Base-by-base conservation (phyloP, 2,888 invertebrate species). In the Rhamnusium bicolor region DNA sequence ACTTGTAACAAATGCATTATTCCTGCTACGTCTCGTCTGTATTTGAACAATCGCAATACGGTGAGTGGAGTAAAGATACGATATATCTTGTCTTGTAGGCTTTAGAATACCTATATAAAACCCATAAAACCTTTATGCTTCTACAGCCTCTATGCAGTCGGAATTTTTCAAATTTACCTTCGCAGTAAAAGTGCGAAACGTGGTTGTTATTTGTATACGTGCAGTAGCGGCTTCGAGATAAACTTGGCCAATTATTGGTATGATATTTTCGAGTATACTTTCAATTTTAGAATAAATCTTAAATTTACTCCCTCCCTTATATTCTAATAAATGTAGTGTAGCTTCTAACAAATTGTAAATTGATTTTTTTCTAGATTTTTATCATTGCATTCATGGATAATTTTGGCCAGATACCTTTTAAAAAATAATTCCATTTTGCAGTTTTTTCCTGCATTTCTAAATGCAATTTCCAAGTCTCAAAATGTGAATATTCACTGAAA, bases 41-140 rank as follows among this genome's bases (percentile, higher is more conserved):
- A n/a, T 47, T 51, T 16, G 63, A 58, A 58, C 58, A 58, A 58
- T 32, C 58, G 58, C 58, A 32, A 53, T 54, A 54, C 27, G n/a
- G 21, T 54, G 27, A 24, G 21, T 54, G 27, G 54, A 24, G 54
- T 54, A 24, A 19, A 54, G 54, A 54, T 54, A 54, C 54, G 51
- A 51, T 51, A 51, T 19, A 19, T 19, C 51, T 51, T 51, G 51
- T 51, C 51, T 51, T 51, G 19, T 51, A 19, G 18, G 54, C 54
- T 54, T 24, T 54, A 54, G 21, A 24, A 54, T 21, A 24, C 54
- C 54, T 40, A 40, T 24, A 19, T 24, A 24, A 19, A 14, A 54
- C 24, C 54, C 14, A 54, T 54, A 54, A 54, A 54, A 54, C n/a
- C 54, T 54, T 24, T 24, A 10, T 51, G 51, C 19, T 51, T 18